phyloP scores from a whole-genome alignment of 1,140 invertebrate species.

The Lepidurus apus region DNA sequence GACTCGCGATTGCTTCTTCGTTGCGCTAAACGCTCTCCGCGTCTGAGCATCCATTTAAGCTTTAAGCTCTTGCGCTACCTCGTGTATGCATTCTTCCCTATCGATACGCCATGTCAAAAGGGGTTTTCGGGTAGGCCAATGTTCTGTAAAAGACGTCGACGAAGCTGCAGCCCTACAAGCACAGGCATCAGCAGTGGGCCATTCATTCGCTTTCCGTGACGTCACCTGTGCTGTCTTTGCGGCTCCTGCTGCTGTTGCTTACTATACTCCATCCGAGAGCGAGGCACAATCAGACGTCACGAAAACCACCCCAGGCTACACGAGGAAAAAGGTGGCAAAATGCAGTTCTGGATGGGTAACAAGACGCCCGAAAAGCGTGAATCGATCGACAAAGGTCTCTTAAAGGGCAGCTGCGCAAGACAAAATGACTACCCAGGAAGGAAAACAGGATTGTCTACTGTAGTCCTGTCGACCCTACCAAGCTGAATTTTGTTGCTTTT shows the following conservation, averaged over 20 bases:
- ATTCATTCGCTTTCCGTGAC: neutral
- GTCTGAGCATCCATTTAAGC: too few relatives aligned
- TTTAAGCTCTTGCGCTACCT: too few relatives aligned
- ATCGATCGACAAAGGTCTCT: conserved; percentile 12
- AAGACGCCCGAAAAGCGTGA: conserved; percentile 4
- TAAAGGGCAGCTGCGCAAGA: neutral
- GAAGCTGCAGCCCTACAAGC: neutral
- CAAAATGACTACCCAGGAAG: neutral
- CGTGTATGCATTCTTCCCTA: neutral
- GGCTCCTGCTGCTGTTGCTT: neutral
- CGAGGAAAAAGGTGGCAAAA: neutral
- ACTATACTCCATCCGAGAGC: neutral
- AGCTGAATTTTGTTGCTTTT: neutral
- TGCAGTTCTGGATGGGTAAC: neutral
- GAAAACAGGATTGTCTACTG: neutral
- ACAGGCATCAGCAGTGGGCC: neutral
- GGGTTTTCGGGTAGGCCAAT: neutral
- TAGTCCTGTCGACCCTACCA: neutral
- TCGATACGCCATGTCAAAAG: conserved; percentile 18
- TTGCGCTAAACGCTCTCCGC: neutral
- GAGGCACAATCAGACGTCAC: neutral
- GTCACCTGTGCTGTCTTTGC: conserved; percentile 1
- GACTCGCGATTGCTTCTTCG: neutral
- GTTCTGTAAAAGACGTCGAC: neutral
- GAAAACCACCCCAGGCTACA: neutral